Evolutionary conservation across 2,888 invertebrate species (phyloP), one percentile per base, ranked within the genome.

Genomic region (Pristionchus maxplancki): DNA sequence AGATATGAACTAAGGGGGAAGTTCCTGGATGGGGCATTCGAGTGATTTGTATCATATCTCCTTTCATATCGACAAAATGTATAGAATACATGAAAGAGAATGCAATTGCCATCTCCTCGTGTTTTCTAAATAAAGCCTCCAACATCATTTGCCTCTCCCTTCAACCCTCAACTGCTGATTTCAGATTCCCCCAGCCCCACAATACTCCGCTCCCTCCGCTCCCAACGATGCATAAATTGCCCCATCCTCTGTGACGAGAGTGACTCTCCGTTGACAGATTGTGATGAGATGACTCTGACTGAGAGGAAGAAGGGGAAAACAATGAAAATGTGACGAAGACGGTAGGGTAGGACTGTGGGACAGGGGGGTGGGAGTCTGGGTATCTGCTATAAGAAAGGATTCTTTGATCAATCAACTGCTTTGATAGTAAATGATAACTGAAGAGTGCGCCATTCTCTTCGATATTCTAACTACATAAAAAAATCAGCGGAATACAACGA

Each of bases 281-380:
- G 82, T 83, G 82, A 85, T 64, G 85, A 85, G 37, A 58, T 48
- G 48, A 82, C 17, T 81, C n/a, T 31, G 34, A 82, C 50, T 28
- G 83, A 83, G 58, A 64, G 15, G 64, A 58, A 84, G 85, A 64
- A 40, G 34, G 24, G n/a, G 31, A 48, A 67, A 48, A 64, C 34
- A 64, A 44, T 44, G 82, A 83, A 44, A 53, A 20, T 2, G 53
- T 11, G 84, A 85, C 64, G 64, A 58, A 28, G 34, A 82, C 50
- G 44, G 53, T 82, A 53, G 48, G 28, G 50, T 17, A 82, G 50
- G 74, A 74, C 37, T 40, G 74, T 20, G 17, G 17, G 71, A 37
- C 24, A 28, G 74, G 31, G 37, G 74, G 34, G 24, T 37, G 71
- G 40, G 20, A 17, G 5, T 44, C 40, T 6, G 40, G 34, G 31